Percentiles rank a stretch among this genome's conserved stretches.
These are phyloP conservation scores for Diploscapter pachys DNA, from an alignment of 1,140 invertebrate genomes.

Conservation along the genomic window DNA sequence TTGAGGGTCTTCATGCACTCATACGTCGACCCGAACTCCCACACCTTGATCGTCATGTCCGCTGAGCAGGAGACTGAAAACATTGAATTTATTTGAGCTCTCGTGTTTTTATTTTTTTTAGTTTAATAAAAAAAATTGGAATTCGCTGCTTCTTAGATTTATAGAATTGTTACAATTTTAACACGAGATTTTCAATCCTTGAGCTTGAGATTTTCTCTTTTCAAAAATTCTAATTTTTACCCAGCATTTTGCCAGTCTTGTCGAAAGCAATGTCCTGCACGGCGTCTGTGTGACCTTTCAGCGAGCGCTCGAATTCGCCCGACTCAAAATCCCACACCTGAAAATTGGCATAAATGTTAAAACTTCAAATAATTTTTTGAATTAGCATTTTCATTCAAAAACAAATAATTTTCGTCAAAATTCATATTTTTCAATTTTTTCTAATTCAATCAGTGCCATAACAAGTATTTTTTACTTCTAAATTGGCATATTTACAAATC, in stretches of 20 bases:
- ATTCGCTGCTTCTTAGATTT: no score
- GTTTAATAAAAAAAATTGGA: no score
- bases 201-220: no score
- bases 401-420: not conserved
- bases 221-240: slow-evolving; percentile 61
- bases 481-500: not conserved
- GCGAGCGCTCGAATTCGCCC: slow-evolving; percentile 91
- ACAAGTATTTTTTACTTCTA: not conserved
- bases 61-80: slow-evolving; percentile 74
- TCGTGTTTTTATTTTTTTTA: no score
- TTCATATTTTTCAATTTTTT: slow-evolving; percentile 1
- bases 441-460: not conserved
- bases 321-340: slow-evolving; percentile 96
- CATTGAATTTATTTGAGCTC: slow-evolving; percentile 32
- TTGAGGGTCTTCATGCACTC: slow-evolving; percentile 89
- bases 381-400: not conserved
- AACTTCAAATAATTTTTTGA: not conserved
- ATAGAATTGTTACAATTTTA: slow-evolving; percentile 5
- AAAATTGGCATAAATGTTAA: slow-evolving; percentile 14
- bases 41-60: slow-evolving; percentile 93
- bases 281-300: slow-evolving; percentile 97
- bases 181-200: no score
- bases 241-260: slow-evolving; percentile 80
- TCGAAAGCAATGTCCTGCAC: slow-evolving; percentile 98
- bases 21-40: slow-evolving; percentile 83